Percentiles rank a stretch among this genome's conserved stretches.
These are phyloP conservation scores for Zaprionus kolodkinae DNA, from an alignment of 1,140 invertebrate species.

Conservation along the genomic window DNA sequence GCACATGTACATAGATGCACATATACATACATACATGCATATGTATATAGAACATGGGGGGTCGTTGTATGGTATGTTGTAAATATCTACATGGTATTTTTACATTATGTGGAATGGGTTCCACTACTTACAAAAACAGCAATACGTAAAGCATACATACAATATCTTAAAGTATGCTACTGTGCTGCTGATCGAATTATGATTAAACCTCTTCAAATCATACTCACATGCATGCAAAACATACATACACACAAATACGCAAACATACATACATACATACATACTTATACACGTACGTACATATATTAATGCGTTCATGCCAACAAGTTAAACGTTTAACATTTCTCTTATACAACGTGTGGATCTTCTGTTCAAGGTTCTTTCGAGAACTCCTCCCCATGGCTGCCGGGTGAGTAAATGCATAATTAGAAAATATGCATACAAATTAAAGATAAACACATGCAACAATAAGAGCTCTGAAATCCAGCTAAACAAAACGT, in stretches of 20 bases:
- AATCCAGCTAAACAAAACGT: constrained; percentile 74
- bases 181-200: constrained; percentile 27
- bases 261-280: constrained; percentile 3
- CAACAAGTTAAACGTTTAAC: not conserved
- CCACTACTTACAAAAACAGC: not conserved
- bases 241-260: too few relatives aligned
- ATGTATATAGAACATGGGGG: not conserved
- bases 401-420: constrained; percentile 18
- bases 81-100: constrained; percentile 1
- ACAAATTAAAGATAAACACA: constrained; percentile 71
- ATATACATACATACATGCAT: constrained; percentile 1
- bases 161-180: not conserved
- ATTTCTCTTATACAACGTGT: constrained; percentile 4
- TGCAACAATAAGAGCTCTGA: constrained; percentile 72
- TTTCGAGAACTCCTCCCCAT: not conserved
- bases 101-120: not conserved
- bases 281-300: not conserved
- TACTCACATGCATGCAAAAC: not conserved
- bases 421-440: constrained; percentile 71
- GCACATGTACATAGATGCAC: not conserved
- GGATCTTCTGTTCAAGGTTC: constrained; percentile 1
- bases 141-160: not conserved
- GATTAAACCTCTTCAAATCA: not conserved
- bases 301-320: constrained; percentile 1
- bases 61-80: not conserved